A percentile compares a stretch with the other conserved stretches of the same genome.
These are phyloP conservation scores for Urechis unicinctus DNA, from an alignment of 2,888 invertebrate species.

Conservation along the genomic window DNA sequence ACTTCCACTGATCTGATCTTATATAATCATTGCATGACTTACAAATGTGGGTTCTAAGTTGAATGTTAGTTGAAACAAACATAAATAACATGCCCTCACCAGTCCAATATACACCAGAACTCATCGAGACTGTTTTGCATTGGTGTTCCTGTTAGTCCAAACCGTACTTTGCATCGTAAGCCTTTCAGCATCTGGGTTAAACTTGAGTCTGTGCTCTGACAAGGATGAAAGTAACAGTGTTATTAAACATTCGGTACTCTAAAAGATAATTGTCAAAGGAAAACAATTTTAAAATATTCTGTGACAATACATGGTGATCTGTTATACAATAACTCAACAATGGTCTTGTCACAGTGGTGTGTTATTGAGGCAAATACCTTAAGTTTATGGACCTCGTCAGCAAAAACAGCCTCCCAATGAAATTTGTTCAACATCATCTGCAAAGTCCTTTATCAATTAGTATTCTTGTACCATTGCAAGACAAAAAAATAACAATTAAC, in stretches of 20 bases:
- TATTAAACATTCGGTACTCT: too few relatives aligned
- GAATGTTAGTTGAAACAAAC: background rate
- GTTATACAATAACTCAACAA: too few relatives aligned
- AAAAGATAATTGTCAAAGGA: too few relatives aligned
- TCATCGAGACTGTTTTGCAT: constrained; percentile 43
- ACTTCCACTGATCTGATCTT: too few relatives aligned
- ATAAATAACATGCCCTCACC: constrained; percentile 23
- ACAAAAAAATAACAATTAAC: too few relatives aligned
- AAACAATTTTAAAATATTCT: too few relatives aligned
- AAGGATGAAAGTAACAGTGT: too few relatives aligned
- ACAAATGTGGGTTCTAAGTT: too few relatives aligned
- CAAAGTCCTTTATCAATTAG: too few relatives aligned
- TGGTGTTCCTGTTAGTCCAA: constrained; percentile 44
- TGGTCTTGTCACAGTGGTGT: background rate
- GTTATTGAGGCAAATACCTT: constrained; percentile 26
- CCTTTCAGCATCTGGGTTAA: constrained; percentile 33
- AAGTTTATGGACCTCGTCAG: constrained; percentile 46
- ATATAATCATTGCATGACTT: too few relatives aligned
- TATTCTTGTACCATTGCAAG: too few relatives aligned
- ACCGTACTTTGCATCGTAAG: constrained; percentile 29
- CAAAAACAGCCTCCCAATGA: constrained; percentile 41
- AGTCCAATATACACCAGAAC: constrained; percentile 42
- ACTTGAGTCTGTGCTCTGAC: constrained; percentile 23
- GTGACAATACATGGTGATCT: too few relatives aligned
- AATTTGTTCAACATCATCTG: constrained; percentile 32